Percentiles rank a stretch among this genome's conserved stretches.
Conservation (phyloP, 35 echinoderm and acorn worm genomes). For the Strongylocentrotus purpuratus region DNA sequence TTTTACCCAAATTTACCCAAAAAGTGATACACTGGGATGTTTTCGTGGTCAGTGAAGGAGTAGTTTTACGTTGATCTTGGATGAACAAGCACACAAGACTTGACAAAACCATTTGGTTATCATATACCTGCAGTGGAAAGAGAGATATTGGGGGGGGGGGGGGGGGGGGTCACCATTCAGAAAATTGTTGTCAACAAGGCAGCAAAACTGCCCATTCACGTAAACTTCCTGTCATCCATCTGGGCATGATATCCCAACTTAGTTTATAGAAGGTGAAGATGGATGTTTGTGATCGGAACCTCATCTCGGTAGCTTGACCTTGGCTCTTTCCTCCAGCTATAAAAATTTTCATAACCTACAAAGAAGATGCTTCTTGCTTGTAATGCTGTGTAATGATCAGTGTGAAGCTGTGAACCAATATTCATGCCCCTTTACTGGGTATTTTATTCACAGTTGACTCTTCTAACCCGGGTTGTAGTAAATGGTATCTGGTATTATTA, state of each 20-base stretch:
- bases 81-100: too few relatives aligned
- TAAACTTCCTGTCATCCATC: neutral
- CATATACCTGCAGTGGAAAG: too few relatives aligned
- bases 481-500: too few relatives aligned
- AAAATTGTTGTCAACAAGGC: neutral
- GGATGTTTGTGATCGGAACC: neutral
- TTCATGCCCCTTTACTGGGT: too few relatives aligned
- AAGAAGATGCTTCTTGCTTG: neutral
- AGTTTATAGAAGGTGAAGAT: neutral
- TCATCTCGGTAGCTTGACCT: neutral
- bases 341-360: neutral
- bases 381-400: neutral
- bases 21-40: too few relatives aligned
- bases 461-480: too few relatives aligned
- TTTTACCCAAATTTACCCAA: too few relatives aligned
- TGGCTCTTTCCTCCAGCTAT: neutral
- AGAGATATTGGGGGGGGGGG: too few relatives aligned
- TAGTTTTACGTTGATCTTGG: too few relatives aligned
- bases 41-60: too few relatives aligned
- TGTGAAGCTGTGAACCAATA: neutral
- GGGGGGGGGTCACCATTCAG: neutral
- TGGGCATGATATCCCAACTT: neutral
- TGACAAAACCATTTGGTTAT: too few relatives aligned
- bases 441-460: too few relatives aligned
- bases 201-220: constrained; percentile 8